Evolutionary conservation across 2,797 vertebrate species (phyloP).

Genomic region (Lagocephalus sceleratus): DNA sequence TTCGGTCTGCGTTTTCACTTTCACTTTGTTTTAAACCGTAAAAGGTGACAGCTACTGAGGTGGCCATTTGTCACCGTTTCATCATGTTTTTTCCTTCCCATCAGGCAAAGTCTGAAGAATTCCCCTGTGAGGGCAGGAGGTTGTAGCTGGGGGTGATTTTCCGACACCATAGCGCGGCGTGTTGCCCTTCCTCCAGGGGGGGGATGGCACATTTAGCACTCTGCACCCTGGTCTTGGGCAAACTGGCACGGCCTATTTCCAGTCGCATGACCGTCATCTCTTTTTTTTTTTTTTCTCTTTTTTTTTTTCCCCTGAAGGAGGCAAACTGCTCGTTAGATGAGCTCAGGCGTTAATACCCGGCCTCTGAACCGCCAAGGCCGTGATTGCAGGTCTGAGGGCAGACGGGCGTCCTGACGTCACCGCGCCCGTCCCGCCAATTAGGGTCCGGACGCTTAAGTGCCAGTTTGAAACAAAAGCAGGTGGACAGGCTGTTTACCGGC

Average conservation of each 20-base stretch:
- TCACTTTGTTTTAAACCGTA: too few species aligned
- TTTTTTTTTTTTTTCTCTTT: too few species aligned
- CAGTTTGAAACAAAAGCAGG: constrained; percentile 40
- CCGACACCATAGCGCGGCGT: background rate
- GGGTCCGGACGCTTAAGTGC: constrained; percentile 48
- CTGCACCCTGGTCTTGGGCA: background rate
- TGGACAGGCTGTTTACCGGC: constrained; percentile 18
- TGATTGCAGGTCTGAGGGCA: constrained; percentile 53
- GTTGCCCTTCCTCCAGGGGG: background rate
- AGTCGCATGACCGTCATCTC: background rate
- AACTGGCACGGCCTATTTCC: constrained; percentile 5
- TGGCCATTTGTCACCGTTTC: too few species aligned
- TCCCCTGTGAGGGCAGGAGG: background rate
- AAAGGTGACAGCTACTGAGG: too few species aligned
- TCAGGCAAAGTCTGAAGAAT: background rate
- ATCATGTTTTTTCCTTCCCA: background rate
- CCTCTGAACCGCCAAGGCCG: constrained; percentile 25
- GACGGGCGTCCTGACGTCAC: constrained; percentile 9
- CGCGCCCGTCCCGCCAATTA: constrained; percentile 48
- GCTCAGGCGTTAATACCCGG: constrained; percentile 4
- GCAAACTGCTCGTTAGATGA: constrained; percentile 26
- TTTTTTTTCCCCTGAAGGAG: constrained; percentile 9
- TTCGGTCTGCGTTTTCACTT: too few species aligned
- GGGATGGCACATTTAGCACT: background rate
- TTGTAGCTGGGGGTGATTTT: background rate